Percentiles rank a stretch among this genome's conserved stretches.
Conservation (phyloP, 2,888 invertebrate species). For the Germaria angustata region DNA sequence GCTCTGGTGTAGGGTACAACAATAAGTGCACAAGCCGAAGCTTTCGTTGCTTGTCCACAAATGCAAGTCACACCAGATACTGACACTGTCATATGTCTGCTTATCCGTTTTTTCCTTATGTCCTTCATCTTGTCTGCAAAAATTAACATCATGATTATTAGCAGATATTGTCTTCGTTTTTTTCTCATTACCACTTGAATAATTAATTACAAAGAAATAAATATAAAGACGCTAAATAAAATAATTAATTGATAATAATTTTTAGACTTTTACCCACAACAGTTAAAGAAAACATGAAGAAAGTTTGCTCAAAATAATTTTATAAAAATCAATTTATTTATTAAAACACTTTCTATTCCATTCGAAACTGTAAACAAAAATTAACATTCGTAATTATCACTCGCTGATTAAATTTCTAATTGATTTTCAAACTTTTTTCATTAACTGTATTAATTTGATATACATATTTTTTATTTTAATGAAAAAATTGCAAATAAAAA, state of each 20-base stretch:
- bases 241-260: neutral
- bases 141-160: constrained; percentile 49
- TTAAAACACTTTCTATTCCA: constrained; percentile 20
- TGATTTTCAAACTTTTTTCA: constrained; percentile 2
- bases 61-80: constrained; percentile 46
- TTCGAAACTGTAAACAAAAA: constrained; percentile 7
- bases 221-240: no score
- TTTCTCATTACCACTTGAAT: neutral
- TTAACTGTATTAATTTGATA: neutral
- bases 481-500: constrained; percentile 9
- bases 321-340: neutral
- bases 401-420: constrained; percentile 37
- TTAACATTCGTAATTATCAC: constrained; percentile 1
- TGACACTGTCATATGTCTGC: neutral
- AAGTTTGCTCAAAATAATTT: constrained; percentile 1
- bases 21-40: constrained; percentile 48
- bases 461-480: neutral
- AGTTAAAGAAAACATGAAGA: constrained; percentile 9
- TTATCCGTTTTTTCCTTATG: constrained; percentile 5
- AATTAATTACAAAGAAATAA: neutral
- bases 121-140: constrained; percentile 61
- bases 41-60: constrained; percentile 66
- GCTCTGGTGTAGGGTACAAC: neutral
- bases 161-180: neutral
- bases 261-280: neutral